Evolutionary conservation across 2,888 invertebrate species (phyloP).

Genomic region (Apamea monoglypha): DNA sequence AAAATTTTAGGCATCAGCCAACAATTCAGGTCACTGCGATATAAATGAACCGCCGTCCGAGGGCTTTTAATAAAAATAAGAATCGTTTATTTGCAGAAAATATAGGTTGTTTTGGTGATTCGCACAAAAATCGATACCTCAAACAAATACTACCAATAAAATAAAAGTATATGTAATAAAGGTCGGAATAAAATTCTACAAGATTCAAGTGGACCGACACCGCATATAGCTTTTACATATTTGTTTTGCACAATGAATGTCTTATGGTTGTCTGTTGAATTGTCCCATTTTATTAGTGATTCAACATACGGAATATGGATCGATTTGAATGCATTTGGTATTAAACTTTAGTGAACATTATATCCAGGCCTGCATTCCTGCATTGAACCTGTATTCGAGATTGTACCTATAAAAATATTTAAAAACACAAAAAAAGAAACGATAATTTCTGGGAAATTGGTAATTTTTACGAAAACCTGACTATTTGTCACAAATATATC

Average conservation of each 20-base stretch:
- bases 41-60: background rate
- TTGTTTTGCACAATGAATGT: too few relatives aligned
- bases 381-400: background rate
- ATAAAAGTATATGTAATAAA: too few relatives aligned
- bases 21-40: background rate
- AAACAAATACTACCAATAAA: too few relatives aligned
- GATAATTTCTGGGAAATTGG: background rate
- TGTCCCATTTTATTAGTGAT: too few relatives aligned
- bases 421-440: background rate
- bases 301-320: background rate
- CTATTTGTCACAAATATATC: background rate
- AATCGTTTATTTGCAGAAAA: too few relatives aligned
- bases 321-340: background rate
- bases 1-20: constrained; percentile 5
- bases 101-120: too few relatives aligned
- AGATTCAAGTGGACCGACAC: too few relatives aligned
- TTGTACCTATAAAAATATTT: background rate
- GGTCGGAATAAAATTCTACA: too few relatives aligned
- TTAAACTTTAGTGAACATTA: background rate
- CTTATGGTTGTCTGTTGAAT: too few relatives aligned
- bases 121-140: too few relatives aligned
- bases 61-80: background rate
- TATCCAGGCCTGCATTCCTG: too few relatives aligned
- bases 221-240: too few relatives aligned
- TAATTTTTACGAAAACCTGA: background rate